Base-by-base conservation (phyloP, 2,888 invertebrate species). In the Drosophila neonasuta region DNA sequence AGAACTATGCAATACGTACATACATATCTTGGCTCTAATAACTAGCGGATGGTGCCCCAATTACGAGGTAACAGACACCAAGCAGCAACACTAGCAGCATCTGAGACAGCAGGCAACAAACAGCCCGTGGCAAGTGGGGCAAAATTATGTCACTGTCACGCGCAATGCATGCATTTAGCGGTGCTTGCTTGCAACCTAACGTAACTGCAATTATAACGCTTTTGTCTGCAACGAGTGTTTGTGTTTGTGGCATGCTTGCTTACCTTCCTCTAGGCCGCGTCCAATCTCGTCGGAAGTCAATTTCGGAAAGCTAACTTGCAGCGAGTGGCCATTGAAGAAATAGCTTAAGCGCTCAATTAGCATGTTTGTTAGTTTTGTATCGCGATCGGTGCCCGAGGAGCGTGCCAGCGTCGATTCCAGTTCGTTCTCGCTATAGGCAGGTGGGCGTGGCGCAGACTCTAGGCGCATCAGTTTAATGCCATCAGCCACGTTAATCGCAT, bases 221-320 rank as follows among this genome's bases (percentile, higher is more conserved):
- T 15, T 30, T 24, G 13, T 6, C 44, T 42, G 29, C 13, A 29
- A n/a, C 32, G 11, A 13, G 32, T 54, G 29, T 46, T 10, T 50
- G 34, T 29, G 36, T 32, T 15, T 52, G 44, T 56, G 51, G 51
- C 50, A 52, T 58, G 62, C 83, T 81, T 58, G 62, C 83, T 81
- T 92, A 95, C 95, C 96, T 93, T 96, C 96, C 90, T 95, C 96
- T 48, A 95, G 91, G 42, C 94, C 94, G 15, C 94, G 92, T 76
- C 94, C 94, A 15, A 95, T 90, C 68, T 95, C 95, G 45, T 93
- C 92, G 2, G 94, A 93, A 6, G 93, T 92, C 63, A 96, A 91
- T 88, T 94, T 94, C 0, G 96, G 96, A 78, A 96, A 91, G 20
- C 94, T 94, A 63, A 97, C 92, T 90, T 96, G 96, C 48, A 96